phyloP scores from a whole-genome alignment of 2,888 invertebrate genomes.

The Frankliniella intonsa region DNA sequence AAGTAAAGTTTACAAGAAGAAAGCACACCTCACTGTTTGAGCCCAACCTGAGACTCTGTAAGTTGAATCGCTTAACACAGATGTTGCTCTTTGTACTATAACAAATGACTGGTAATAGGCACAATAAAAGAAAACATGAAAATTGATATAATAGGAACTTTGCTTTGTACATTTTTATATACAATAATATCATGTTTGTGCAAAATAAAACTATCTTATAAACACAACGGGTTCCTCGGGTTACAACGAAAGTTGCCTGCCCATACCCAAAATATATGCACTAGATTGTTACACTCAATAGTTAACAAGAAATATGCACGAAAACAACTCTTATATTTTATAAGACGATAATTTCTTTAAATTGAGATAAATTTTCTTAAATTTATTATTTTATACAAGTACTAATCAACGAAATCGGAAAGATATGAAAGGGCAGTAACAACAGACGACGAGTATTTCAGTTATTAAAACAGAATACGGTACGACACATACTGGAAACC shows the following conservation, averaged over 20 bases:
- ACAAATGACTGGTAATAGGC: conserved; percentile 10
- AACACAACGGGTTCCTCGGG: background rate
- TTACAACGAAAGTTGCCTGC: background rate
- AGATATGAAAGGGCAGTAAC: background rate
- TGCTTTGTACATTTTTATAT: conserved; percentile 21
- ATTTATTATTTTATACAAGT: background rate
- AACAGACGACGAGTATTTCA: background rate
- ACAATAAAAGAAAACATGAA: conserved; percentile 15
- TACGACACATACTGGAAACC: no score
- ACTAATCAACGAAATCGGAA: background rate
- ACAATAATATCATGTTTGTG: conserved; percentile 23
- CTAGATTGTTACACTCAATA: conserved; percentile 25
- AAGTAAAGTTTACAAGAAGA: background rate
- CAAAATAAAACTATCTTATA: conserved; percentile 21
- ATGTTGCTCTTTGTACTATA: conserved; percentile 18
- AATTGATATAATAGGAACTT: conserved; percentile 14
- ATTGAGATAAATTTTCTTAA: background rate
- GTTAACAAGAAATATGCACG: background rate
- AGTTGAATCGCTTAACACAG: conserved; percentile 14
- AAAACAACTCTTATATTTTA: background rate
- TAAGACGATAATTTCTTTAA: background rate
- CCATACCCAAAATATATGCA: background rate
- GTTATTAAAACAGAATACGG: no score
- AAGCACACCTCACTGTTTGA: no score
- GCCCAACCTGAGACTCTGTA: background rate